Evolutionary conservation across 1,140 invertebrate genomes (phyloP).

Genomic region (Cydia amplana): DNA sequence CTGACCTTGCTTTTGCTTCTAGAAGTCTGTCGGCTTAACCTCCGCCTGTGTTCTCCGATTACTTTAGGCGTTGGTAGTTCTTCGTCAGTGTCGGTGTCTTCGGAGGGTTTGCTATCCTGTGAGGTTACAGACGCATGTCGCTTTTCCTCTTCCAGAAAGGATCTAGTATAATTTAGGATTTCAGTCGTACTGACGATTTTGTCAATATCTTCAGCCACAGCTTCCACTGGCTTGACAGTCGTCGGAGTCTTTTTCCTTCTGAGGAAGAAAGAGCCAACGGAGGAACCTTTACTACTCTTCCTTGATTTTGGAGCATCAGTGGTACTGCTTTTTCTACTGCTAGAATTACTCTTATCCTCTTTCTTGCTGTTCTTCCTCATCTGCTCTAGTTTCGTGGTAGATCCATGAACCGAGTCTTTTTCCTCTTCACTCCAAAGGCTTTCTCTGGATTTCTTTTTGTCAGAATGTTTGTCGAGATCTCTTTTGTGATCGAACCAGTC

Average conservation of each 20-base stretch:
- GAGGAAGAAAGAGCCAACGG: conserved; percentile 70
- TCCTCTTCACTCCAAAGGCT: conserved; percentile 75
- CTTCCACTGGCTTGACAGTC: conserved; percentile 64
- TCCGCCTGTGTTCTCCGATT: conserved; percentile 66
- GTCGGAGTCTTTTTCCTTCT: conserved; percentile 69
- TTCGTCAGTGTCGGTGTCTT: conserved; percentile 72
- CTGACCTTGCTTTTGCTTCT: conserved; percentile 73
- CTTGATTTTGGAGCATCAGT: conserved; percentile 65
- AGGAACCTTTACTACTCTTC: conserved; percentile 71
- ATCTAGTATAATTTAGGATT: conserved; percentile 63
- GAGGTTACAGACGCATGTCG: conserved; percentile 50
- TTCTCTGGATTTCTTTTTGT: conserved; percentile 74
- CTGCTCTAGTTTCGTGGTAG: conserved; percentile 64
- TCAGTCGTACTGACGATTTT: conserved; percentile 59
- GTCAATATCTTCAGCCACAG: conserved; percentile 62
- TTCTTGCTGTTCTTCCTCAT: conserved; percentile 71
- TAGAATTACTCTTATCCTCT: conserved; percentile 59
- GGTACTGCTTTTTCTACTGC: conserved; percentile 57
- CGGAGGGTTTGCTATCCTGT: conserved; percentile 46
- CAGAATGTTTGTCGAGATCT: conserved; percentile 69
- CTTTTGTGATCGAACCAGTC: conserved; percentile 74
- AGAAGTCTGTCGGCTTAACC: conserved; percentile 70
- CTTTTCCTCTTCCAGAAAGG: conserved; percentile 73
- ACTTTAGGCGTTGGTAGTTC: conserved; percentile 62
- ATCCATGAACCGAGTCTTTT: conserved; percentile 68